These are phyloP conservation scores for Gila robusta DNA, from an alignment of 2,797 vertebrate species.

Conservation along the genomic window DNA sequence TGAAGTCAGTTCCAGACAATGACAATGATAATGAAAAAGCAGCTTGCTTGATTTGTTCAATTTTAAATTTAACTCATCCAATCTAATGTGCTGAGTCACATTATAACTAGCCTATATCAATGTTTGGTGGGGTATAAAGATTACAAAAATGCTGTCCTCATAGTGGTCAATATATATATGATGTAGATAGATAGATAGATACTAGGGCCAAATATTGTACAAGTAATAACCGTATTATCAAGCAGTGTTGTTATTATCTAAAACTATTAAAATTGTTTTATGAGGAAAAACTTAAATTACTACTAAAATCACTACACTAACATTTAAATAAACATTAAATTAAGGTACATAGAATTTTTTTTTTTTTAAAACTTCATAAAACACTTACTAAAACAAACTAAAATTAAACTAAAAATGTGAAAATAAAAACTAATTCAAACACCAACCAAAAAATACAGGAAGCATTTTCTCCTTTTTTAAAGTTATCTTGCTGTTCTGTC, in stretches of 20 bases:
- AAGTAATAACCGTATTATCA: background rate
- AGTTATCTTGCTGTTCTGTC: too few species aligned
- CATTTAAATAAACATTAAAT: too few species aligned
- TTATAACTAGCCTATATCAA: background rate
- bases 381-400: too few species aligned
- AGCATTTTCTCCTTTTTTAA: background rate
- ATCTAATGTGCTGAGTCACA: slow-evolving; percentile 1
- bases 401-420: too few species aligned
- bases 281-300: background rate
- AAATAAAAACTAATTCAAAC: background rate
- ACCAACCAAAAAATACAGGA: background rate
- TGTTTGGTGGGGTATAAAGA: background rate
- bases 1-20: slow-evolving; percentile 7
- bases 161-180: too few species aligned
- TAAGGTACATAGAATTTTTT: too few species aligned
- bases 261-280: background rate
- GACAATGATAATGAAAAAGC: slow-evolving; percentile 12
- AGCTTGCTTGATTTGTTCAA: background rate
- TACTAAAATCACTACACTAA: too few species aligned
- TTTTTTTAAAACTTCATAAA: too few species aligned
- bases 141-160: background rate
- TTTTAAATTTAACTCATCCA: background rate
- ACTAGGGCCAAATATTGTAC: too few species aligned
- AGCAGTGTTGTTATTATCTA: background rate
- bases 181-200: background rate